Evolutionary conservation across 2,888 invertebrate genomes (phyloP).

Genomic region (Melanargia galathea): DNA sequence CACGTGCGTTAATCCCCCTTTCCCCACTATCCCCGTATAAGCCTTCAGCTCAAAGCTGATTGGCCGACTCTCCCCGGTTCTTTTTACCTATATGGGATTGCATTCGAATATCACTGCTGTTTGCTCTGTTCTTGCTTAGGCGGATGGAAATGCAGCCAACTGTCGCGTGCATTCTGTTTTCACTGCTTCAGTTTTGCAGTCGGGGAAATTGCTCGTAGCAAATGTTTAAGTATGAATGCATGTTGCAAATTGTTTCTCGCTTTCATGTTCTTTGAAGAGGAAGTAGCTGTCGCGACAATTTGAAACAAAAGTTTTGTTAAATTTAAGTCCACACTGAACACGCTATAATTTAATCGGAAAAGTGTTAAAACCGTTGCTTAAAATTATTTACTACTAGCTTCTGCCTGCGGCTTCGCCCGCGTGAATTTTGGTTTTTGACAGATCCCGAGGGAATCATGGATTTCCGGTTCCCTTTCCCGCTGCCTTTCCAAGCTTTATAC

Average conservation of each 20-base stretch:
- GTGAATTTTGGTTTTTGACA: too few species aligned
- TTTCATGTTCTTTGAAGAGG: slow-evolving; percentile 10
- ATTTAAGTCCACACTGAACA: not conserved
- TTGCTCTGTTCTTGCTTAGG: slow-evolving; percentile 31
- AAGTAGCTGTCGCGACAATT: slow-evolving; percentile 8
- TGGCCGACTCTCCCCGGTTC: slow-evolving; percentile 55
- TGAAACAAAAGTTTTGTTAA: not conserved
- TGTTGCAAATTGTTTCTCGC: slow-evolving; percentile 14
- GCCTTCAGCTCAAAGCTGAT: slow-evolving; percentile 51
- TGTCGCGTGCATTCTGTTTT: slow-evolving; percentile 26
- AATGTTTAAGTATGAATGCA: slow-evolving; percentile 19
- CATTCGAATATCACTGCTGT: slow-evolving; percentile 51
- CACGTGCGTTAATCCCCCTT: slow-evolving; percentile 47
- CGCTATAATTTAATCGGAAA: too few species aligned
- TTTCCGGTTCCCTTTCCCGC: too few species aligned
- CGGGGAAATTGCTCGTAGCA: slow-evolving; percentile 14
- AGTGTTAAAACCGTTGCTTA: too few species aligned
- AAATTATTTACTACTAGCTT: too few species aligned
- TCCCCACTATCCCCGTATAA: slow-evolving; percentile 49
- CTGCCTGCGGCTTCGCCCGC: too few species aligned
- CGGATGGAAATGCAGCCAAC: slow-evolving; percentile 30
- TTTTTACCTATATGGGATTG: slow-evolving; percentile 57
- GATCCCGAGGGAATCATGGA: too few species aligned
- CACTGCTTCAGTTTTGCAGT: slow-evolving; percentile 14
- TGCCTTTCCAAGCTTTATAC: too few species aligned